These are phyloP conservation scores for Sardinella longiceps DNA, from an alignment of 2,797 vertebrate genomes.

Conservation along the genomic window DNA sequence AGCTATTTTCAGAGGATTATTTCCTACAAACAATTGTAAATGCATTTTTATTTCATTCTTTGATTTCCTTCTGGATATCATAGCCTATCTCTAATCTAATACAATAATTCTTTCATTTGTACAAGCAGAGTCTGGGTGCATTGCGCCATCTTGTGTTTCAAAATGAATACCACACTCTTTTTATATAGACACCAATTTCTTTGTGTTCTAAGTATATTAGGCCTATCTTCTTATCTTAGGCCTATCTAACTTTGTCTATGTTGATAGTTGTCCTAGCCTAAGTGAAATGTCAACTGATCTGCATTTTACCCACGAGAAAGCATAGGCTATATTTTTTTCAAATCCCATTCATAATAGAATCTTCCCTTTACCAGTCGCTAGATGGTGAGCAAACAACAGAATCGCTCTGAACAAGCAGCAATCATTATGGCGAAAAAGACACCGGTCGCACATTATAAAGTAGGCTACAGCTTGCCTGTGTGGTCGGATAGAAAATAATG, in stretches of 20 bases:
- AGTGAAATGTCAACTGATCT: not conserved
- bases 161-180: not conserved
- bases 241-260: too few relatives aligned
- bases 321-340: not conserved
- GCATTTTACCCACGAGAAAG: not conserved
- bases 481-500: not conserved
- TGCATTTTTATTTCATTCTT: too few relatives aligned
- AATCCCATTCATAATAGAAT: not conserved
- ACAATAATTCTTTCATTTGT: too few relatives aligned
- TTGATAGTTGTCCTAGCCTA: too few relatives aligned
- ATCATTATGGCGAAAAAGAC: not conserved
- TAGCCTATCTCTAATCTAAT: too few relatives aligned
- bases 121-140: not conserved
- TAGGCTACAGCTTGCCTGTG: not conserved
- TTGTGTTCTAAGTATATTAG: too few relatives aligned
- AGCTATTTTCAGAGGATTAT: too few relatives aligned
- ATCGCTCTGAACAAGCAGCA: not conserved
- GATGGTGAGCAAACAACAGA: not conserved
- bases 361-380: not conserved
- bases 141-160: constrained; percentile 15
- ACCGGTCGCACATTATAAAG: not conserved
- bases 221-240: too few relatives aligned
- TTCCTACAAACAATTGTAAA: too few relatives aligned
- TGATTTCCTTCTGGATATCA: too few relatives aligned
- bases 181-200: not conserved